Evolutionary conservation across 2,113 vertebrate species (phyloP).

Genomic region (Boulengeromyrus knoepffleri): DNA sequence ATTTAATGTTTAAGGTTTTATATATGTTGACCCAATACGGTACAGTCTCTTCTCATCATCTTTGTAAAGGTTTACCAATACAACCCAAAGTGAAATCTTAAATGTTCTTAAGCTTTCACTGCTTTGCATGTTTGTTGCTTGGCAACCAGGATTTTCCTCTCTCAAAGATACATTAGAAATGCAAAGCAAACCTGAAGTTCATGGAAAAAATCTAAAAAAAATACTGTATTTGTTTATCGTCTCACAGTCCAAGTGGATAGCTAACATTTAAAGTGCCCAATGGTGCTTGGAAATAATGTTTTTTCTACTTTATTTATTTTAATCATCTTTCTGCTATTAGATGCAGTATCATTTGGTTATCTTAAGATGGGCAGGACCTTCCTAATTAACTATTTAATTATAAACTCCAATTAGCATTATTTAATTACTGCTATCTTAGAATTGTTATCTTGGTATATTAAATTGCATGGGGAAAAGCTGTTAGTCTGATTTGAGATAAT

Average conservation of each 20-base stretch:
- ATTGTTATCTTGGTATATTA: constrained; percentile 15
- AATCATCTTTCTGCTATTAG: constrained; percentile 19
- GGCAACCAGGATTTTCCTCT: constrained; percentile 54
- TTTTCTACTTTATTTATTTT: neutral
- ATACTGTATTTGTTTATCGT: neutral
- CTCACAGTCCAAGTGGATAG: neutral
- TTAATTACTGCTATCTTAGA: constrained; percentile 46
- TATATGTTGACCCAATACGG: neutral
- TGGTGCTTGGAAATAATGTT: neutral
- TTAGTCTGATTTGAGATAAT: constrained; percentile 27
- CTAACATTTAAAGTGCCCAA: neutral
- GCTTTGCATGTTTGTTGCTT: constrained; percentile 50
- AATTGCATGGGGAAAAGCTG: neutral
- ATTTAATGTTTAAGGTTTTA: neutral
- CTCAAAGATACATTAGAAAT: constrained; percentile 33
- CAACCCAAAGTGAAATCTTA: neutral
- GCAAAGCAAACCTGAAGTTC: neutral
- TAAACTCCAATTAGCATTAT: constrained; percentile 47
- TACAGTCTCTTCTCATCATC: neutral
- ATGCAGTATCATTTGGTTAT: constrained; percentile 32
- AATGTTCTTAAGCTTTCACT: neutral
- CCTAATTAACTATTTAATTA: constrained; percentile 51
- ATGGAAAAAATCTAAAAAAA: neutral
- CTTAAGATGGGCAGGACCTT: constrained; percentile 32
- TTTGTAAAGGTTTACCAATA: neutral